Evolutionary conservation across 2,888 invertebrate genomes (phyloP).

Genomic region (Tachina lurida): DNA sequence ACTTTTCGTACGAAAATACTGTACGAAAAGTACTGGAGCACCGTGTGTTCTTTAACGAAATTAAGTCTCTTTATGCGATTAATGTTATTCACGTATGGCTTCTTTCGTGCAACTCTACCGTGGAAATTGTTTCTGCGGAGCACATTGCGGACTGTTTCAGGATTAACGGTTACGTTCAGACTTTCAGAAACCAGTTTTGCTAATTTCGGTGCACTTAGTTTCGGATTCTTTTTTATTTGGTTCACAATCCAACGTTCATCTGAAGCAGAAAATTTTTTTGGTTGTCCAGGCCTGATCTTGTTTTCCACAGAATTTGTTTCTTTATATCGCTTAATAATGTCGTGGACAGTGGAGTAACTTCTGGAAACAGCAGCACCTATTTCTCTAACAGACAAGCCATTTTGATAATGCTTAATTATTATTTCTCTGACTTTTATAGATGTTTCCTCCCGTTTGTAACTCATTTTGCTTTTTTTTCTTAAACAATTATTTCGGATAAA

Average conservation of each 20-base stretch:
- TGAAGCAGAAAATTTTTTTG: neutral
- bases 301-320: neutral
- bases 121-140: slow-evolving; percentile 4
- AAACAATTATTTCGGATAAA: neutral
- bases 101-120: slow-evolving; percentile 3
- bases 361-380: neutral
- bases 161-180: neutral
- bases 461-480: neutral
- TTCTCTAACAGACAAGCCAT: neutral
- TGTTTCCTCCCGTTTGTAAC: neutral
- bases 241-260: neutral
- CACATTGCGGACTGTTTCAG: slow-evolving; percentile 10
- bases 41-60: neutral
- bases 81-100: neutral
- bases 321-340: slow-evolving; percentile 5
- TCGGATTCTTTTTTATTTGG: neutral
- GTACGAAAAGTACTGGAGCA: slow-evolving; percentile 2
- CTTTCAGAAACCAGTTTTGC: slow-evolving; percentile 7
- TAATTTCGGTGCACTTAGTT: slow-evolving; percentile 7
- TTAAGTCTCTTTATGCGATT: neutral
- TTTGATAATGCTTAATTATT: neutral
- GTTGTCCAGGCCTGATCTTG: neutral
- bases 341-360: slow-evolving; percentile 9
- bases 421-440: neutral
- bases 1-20: no score